Percentiles rank a stretch among this genome's conserved stretches.
These are phyloP conservation scores for Phycodurus eques DNA, from an alignment of 2,113 vertebrate species.

Conservation along the genomic window DNA sequence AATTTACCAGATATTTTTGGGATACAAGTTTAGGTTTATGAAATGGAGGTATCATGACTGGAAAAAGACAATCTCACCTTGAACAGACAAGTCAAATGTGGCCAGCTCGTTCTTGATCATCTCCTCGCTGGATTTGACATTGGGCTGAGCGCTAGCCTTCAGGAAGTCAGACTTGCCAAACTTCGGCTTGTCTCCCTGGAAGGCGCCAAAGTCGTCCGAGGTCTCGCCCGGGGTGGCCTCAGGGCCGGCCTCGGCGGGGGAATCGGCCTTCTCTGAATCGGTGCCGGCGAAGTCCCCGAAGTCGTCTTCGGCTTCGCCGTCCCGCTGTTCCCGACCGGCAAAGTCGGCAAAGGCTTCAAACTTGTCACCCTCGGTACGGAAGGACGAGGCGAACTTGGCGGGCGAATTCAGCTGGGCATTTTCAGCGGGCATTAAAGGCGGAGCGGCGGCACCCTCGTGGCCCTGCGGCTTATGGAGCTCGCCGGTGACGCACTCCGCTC, in stretches of 20 bases:
- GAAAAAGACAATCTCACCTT: conserved; percentile 79
- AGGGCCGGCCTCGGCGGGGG: conserved; percentile 25
- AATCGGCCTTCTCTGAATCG: conserved; percentile 67
- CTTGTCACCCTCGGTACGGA: conserved; percentile 74
- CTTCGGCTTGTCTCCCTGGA: conserved; percentile 93
- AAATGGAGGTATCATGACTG: neutral
- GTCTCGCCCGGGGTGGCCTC: conserved; percentile 68
- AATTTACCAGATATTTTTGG: no score
- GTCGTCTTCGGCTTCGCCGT: conserved; percentile 63
- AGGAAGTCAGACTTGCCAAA: conserved; percentile 98
- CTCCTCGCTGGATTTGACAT: conserved; percentile 97
- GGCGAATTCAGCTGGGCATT: conserved; percentile 81
- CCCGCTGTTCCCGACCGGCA: conserved; percentile 20
- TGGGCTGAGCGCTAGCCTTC: conserved; percentile 88
- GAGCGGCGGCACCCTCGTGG: conserved; percentile 61
- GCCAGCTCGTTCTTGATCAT: conserved; percentile 97
- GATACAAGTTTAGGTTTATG: no score
- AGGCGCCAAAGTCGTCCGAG: conserved; percentile 86
- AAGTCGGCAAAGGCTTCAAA: conserved; percentile 81
- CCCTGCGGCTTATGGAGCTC: conserved; percentile 72
- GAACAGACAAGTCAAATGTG: conserved; percentile 94
- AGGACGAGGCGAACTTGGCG: conserved; percentile 74
- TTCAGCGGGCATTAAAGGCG: conserved; percentile 71
- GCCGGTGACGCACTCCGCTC: conserved; percentile 74
- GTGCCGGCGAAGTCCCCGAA: conserved; percentile 83